Evolutionary conservation across 2,888 invertebrate genomes (phyloP).

Genomic region (Drosophila maculinotata): DNA sequence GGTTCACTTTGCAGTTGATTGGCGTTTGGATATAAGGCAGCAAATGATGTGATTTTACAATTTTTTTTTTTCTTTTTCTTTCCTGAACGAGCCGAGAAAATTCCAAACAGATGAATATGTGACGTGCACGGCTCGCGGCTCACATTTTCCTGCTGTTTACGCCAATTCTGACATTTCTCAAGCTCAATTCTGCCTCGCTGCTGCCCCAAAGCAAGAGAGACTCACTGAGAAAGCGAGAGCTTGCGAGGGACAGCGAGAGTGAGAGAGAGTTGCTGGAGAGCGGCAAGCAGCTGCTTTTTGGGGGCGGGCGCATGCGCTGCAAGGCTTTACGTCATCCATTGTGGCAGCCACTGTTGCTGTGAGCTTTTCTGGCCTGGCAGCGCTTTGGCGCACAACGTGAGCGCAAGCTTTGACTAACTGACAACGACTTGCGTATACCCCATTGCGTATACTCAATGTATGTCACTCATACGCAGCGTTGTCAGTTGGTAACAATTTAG

Average conservation of each 20-base stretch:
- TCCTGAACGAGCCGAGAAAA: slow-evolving; percentile 67
- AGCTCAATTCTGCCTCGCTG: slow-evolving; percentile 29
- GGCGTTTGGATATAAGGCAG: slow-evolving; percentile 62
- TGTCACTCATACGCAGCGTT: background rate
- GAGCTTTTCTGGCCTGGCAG: slow-evolving; percentile 43
- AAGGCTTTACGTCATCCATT: slow-evolving; percentile 69
- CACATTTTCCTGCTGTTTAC: slow-evolving; percentile 79
- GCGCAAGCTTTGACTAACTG: slow-evolving; percentile 26
- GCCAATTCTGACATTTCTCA: slow-evolving; percentile 72
- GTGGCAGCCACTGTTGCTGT: slow-evolving; percentile 50
- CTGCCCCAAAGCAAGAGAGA: background rate
- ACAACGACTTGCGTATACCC: slow-evolving; percentile 21
- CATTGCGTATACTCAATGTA: background rate
- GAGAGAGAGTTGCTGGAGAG: slow-evolving; percentile 2
- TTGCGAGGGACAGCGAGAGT: background rate
- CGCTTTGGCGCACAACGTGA: slow-evolving; percentile 8
- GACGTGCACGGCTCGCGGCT: slow-evolving; percentile 68
- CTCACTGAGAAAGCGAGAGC: background rate
- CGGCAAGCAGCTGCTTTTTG: slow-evolving; percentile 35
- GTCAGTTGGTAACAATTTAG: no score
- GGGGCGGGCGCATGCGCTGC: slow-evolving; percentile 56
- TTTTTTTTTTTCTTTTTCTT: slow-evolving; percentile 37
- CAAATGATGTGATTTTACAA: slow-evolving; percentile 61
- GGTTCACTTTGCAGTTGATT: slow-evolving; percentile 40
- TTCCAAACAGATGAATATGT: slow-evolving; percentile 74